Evolutionary conservation across 92 coral and sea anemone genomes (phyloP).

Genomic region (Epizoanthus scotinus): DNA sequence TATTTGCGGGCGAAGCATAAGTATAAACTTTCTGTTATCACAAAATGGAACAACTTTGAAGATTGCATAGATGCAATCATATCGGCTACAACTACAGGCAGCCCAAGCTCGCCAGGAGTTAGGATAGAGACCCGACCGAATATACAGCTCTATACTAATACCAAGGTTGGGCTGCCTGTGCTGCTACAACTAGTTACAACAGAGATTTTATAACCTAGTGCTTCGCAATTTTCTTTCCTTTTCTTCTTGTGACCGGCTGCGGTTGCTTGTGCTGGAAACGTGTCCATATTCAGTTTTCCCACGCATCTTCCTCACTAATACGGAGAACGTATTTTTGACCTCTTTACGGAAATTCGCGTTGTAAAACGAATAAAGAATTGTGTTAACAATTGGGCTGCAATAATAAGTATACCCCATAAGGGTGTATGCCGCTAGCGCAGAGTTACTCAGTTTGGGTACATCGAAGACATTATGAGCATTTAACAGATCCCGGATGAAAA

Average conservation of each 20-base stretch:
- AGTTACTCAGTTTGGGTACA: neutral
- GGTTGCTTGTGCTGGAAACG: neutral
- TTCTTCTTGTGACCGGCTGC: neutral
- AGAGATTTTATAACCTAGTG: neutral
- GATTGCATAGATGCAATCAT: no score
- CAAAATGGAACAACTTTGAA: no score
- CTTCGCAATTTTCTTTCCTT: neutral
- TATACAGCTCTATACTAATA: no score
- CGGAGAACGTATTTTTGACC: neutral
- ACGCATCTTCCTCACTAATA: neutral
- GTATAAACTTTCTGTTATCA: no score
- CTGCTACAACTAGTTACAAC: neutral
- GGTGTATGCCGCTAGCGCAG: neutral
- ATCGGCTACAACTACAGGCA: no score
- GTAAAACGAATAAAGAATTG: slow-evolving; percentile 32
- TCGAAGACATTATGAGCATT: neutral
- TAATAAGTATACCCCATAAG: slow-evolving; percentile 12
- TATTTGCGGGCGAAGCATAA: no score
- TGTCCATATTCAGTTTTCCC: neutral
- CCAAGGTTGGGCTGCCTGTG: no score
- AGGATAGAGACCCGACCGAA: no score
- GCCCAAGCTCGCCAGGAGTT: no score
- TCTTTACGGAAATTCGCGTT: slow-evolving; percentile 33
- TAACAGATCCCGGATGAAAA: slow-evolving; percentile 34
- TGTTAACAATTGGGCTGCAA: slow-evolving; percentile 19